Evolutionary conservation across 2,888 invertebrate species (phyloP).

Genomic region (Rhyacophila evoluta): DNA sequence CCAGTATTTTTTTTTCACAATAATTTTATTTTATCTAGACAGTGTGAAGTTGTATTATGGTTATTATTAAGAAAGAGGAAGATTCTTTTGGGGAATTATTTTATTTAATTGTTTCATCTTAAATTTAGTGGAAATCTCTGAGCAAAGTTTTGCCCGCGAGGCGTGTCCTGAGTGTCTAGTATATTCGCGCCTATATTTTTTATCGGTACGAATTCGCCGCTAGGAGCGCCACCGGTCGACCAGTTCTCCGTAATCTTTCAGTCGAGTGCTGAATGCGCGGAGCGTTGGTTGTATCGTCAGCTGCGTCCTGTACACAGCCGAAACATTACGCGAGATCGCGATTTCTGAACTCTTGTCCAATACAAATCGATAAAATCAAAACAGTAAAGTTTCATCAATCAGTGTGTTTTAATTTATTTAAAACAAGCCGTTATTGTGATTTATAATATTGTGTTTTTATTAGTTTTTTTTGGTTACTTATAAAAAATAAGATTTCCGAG

Average conservation of each 20-base stretch:
- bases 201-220: conserved; percentile 29
- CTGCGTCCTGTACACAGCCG: neutral
- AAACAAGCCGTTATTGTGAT: neutral
- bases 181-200: neutral
- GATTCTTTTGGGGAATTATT: neutral
- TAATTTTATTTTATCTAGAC: too few species aligned
- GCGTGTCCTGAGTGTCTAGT: neutral
- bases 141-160: neutral
- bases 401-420: conserved; percentile 1
- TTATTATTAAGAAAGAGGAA: too few species aligned
- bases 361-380: conserved; percentile 33
- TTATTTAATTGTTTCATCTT: too few species aligned
- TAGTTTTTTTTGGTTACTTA: neutral
- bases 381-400: neutral
- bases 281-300: neutral
- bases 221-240: conserved; percentile 39
- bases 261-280: conserved; percentile 42
- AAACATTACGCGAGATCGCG: conserved; percentile 35
- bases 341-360: conserved; percentile 10
- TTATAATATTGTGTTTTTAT: conserved; percentile 19
- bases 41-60: too few species aligned
- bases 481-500: neutral
- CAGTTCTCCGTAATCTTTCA: conserved; percentile 34
- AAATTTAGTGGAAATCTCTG: neutral
- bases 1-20: too few species aligned